Conservation (phyloP, 1,140 invertebrate genomes). For the Reticulitermes speratus region DNA sequence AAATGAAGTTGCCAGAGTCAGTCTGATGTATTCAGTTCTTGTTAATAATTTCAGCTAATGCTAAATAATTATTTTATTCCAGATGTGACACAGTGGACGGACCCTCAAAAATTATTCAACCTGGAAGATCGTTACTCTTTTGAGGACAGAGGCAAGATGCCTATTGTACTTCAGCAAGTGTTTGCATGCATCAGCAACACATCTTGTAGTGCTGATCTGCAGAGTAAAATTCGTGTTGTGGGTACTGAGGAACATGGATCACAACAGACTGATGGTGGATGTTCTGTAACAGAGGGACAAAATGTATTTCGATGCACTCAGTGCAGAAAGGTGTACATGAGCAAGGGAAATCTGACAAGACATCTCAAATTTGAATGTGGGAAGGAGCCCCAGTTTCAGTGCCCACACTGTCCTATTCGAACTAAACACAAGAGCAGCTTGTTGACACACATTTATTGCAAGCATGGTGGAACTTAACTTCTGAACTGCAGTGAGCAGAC, state of each 20-base stretch:
- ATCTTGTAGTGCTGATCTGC: neutral
- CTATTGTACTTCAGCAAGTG: neutral
- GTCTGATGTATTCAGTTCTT: too few species aligned
- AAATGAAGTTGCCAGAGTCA: too few species aligned
- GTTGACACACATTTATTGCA: slow-evolving; percentile 44
- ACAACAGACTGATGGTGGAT: neutral
- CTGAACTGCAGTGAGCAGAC: too few species aligned
- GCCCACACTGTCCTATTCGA: slow-evolving; percentile 72
- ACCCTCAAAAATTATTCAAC: neutral
- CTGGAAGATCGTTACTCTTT: neutral
- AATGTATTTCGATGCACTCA: slow-evolving; percentile 69
- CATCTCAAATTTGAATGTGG: slow-evolving; percentile 44
- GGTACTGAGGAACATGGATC: neutral
- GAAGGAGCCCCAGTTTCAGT: slow-evolving; percentile 62
- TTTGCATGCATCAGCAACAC: neutral
- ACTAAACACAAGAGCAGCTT: slow-evolving; percentile 53
- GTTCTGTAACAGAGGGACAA: too few species aligned
- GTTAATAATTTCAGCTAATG: too few species aligned
- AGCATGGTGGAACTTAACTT: neutral
- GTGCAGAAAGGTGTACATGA: slow-evolving; percentile 77
- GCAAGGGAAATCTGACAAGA: slow-evolving; percentile 72
- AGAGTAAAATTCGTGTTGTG: neutral
- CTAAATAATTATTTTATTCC: neutral
- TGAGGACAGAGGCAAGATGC: neutral
- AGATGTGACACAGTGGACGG: neutral